Evolutionary conservation across 2,797 vertebrate species (phyloP).

Genomic region (Chaenodraco wilsoni): DNA sequence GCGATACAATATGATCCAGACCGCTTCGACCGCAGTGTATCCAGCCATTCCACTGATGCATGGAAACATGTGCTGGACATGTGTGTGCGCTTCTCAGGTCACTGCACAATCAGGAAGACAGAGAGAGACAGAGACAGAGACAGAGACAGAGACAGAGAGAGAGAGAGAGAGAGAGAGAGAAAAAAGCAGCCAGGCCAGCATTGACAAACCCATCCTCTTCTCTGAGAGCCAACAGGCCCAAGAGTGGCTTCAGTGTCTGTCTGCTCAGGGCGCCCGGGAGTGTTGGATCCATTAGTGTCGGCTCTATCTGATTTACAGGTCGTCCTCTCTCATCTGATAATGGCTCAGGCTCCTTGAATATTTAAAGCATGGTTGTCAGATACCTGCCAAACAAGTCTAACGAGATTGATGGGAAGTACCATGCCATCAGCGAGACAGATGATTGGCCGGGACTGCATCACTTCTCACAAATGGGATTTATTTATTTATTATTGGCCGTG

Average conservation of each 20-base stretch:
- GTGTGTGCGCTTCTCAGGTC: constrained; percentile 69
- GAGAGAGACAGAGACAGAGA: constrained; percentile 31
- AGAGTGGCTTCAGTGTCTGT: constrained; percentile 56
- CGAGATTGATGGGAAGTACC: constrained; percentile 65
- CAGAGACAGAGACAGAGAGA: constrained; percentile 5
- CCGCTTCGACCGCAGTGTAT: constrained; percentile 50
- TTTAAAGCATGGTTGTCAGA: constrained; percentile 78
- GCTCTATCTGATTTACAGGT: constrained; percentile 79
- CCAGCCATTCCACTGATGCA: constrained; percentile 63
- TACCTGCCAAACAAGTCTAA: constrained; percentile 72
- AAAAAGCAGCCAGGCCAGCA: constrained; percentile 23
- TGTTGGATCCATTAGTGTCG: constrained; percentile 74
- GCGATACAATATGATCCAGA: constrained; percentile 61
- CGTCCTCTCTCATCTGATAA: constrained; percentile 76
- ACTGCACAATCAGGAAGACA: constrained; percentile 61
- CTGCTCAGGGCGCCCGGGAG: constrained; percentile 56
- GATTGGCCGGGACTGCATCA: constrained; percentile 9
- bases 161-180: constrained; percentile 10
- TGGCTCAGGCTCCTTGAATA: constrained; percentile 75
- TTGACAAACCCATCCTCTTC: constrained; percentile 43
- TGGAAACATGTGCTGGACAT: constrained; percentile 83
- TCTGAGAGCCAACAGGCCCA: constrained; percentile 43
- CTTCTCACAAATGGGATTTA: constrained; percentile 11
- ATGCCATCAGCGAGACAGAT: constrained; percentile 39
- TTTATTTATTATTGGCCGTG: constrained; percentile 10